phyloP scores from a whole-genome alignment of 2,113 vertebrate genomes.

The Hyperopisus bebe region DNA sequence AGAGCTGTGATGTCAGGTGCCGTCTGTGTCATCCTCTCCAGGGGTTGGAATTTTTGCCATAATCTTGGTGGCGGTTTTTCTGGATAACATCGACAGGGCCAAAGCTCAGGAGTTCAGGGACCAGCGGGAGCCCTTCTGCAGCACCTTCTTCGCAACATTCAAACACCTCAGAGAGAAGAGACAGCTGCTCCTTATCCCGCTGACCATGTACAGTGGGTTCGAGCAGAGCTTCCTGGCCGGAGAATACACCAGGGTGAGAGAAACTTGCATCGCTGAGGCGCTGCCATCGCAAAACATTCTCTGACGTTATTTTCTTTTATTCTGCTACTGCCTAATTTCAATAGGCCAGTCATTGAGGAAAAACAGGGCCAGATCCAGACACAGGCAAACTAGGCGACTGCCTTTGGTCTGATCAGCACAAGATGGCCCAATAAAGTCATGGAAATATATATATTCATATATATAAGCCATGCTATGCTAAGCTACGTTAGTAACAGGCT shows the following conservation, averaged over 20 bases:
- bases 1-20: background rate
- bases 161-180: constrained; percentile 70
- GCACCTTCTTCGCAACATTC: constrained; percentile 78
- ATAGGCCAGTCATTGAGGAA: background rate
- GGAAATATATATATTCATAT: background rate
- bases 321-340: background rate
- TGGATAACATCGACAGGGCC: constrained; percentile 68
- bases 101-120: constrained; percentile 50
- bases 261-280: background rate
- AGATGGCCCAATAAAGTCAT: no score
- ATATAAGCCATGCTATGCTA: background rate
- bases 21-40: constrained; percentile 44
- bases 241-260: constrained; percentile 84
- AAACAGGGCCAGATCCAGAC: background rate
- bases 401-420: no score
- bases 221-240: constrained; percentile 88
- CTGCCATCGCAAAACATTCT: background rate
- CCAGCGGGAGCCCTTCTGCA: constrained; percentile 55
- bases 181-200: constrained; percentile 72
- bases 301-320: background rate
- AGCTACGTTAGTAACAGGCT: background rate
- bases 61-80: constrained; percentile 67
- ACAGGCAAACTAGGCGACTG: background rate
- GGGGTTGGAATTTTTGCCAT: constrained; percentile 80
- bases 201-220: constrained; percentile 88